Evolutionary conservation across 2,888 invertebrate species (phyloP).

Genomic region (Drosophila setosimentum): DNA sequence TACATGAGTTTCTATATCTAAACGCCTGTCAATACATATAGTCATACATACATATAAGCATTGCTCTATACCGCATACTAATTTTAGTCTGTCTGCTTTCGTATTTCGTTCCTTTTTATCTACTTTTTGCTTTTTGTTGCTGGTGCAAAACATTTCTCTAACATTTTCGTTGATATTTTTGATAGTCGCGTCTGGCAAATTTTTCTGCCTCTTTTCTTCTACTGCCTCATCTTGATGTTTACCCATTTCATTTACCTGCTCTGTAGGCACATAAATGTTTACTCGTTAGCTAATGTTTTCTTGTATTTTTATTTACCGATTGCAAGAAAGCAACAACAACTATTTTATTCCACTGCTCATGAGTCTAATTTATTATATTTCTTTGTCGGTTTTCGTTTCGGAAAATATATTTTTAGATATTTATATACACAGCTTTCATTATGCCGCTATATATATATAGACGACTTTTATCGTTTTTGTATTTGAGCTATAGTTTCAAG

Average conservation of each 20-base stretch:
- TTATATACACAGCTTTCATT: slow-evolving; percentile 40
- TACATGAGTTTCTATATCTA: slow-evolving; percentile 24
- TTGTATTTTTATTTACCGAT: slow-evolving; percentile 49
- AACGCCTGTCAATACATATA: slow-evolving; percentile 16
- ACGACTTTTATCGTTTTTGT: not conserved
- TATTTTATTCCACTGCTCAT: slow-evolving; percentile 29
- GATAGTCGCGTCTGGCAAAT: slow-evolving; percentile 37
- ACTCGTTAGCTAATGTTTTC: slow-evolving; percentile 43
- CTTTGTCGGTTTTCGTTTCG: slow-evolving; percentile 6
- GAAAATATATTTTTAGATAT: slow-evolving; percentile 56
- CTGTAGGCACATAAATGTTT: slow-evolving; percentile 53
- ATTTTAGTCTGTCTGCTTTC: slow-evolving; percentile 63
- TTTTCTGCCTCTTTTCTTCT: not conserved
- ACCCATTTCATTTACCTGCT: slow-evolving; percentile 38
- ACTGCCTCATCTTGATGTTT: slow-evolving; percentile 11
- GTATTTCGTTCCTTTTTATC: slow-evolving; percentile 40
- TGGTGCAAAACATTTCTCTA: slow-evolving; percentile 35
- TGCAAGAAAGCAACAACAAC: slow-evolving; percentile 12
- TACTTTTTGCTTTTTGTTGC: slow-evolving; percentile 11
- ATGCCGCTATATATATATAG: not conserved
- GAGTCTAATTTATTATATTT: slow-evolving; percentile 62
- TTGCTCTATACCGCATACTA: slow-evolving; percentile 47
- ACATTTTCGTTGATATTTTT: slow-evolving; percentile 55
- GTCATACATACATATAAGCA: not conserved
- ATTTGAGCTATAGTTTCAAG: slow-evolving; percentile 6